These are phyloP conservation scores for Otus scops DNA, from an alignment of 2,797 vertebrate genomes.

Conservation along the genomic window DNA sequence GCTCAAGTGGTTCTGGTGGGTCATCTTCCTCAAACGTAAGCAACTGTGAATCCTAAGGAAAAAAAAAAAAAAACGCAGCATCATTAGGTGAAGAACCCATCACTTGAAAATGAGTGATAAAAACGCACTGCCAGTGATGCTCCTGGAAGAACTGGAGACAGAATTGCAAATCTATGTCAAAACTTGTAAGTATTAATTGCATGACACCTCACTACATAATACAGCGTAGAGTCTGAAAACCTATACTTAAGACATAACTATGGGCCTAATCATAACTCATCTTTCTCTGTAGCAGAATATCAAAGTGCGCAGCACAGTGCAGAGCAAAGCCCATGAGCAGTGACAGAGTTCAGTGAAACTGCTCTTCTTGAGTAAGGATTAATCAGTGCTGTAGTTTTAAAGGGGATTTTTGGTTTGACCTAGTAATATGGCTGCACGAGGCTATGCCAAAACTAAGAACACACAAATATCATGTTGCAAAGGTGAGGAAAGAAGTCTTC, in stretches of 20 bases:
- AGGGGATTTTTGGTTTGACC: not conserved
- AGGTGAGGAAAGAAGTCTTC: not conserved
- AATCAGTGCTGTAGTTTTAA: not conserved
- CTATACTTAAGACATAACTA: conserved; percentile 13
- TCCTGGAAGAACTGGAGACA: not conserved
- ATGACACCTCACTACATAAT: not conserved
- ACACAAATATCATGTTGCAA: not conserved
- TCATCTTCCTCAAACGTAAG: conserved; percentile 86
- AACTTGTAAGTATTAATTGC: not conserved
- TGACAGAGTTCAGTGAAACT: not conserved
- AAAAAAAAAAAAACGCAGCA: not conserved
- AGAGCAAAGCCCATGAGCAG: not conserved
- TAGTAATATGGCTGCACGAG: not conserved
- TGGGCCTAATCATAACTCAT: not conserved
- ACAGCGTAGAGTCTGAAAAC: not conserved
- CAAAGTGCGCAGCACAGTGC: not conserved
- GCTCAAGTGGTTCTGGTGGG: conserved; percentile 77
- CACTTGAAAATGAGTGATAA: not conserved
- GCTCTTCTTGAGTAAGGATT: not conserved
- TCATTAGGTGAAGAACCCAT: not conserved
- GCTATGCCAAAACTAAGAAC: not conserved
- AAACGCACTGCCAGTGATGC: not conserved
- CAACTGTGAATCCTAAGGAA: conserved; percentile 77
- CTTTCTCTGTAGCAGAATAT: not conserved
- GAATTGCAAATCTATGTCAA: not conserved